Evolutionary conservation across 64 coral and sea anemone genomes (phyloP), one percentile per base, ranked within the genome.

Genomic region (Acropora yongei): DNA sequence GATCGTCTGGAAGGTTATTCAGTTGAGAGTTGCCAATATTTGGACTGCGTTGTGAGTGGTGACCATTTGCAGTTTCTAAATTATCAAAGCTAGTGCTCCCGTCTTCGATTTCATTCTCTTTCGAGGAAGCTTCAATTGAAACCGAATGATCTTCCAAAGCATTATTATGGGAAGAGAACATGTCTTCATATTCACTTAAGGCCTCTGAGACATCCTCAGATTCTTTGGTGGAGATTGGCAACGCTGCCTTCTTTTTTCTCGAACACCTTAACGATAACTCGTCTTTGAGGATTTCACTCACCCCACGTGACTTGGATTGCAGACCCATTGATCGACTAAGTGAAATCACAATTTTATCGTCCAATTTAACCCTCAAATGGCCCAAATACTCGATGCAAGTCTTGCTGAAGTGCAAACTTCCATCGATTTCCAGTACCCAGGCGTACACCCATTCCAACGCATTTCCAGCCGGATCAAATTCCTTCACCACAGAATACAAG

Each of bases 401-500:
- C 58, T 89, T 94, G 7, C 45, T 84, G 87, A 94, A 94, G 48
- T 94, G 18, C 5, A 94, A 42, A 11, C 44, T 68, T 18, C 92
- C 86, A 8, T 87, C 82, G 14, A 87, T 78, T 63, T 78, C 57
- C 1, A 94, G 71, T 42, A 94, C 92, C 92, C 87, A 89, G 5
- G 71, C 72, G 12, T 84, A 94, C 72, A 89, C 69, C 78, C 92
- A 94, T 1, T 6, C 84, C 9, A n/a, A 18, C 13, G 75, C 48
- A 41, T 41, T 71, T 44, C 78, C 92, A 6, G 45, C 49, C 4
- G 48, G 18, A 51, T 47, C 66, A 18, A 88, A 88, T 63, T 94
- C 86, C 68, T 83, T 94, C 50, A 89, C 82, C 72, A 94, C 49
- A 20, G 92, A 94, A 51, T 94, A 94, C 42, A 94, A 48, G 7